Evolutionary conservation across 64 coral and sea anemone species (phyloP), one percentile per base, ranked within the genome.

Genomic region (Exaiptasia diaphana): DNA sequence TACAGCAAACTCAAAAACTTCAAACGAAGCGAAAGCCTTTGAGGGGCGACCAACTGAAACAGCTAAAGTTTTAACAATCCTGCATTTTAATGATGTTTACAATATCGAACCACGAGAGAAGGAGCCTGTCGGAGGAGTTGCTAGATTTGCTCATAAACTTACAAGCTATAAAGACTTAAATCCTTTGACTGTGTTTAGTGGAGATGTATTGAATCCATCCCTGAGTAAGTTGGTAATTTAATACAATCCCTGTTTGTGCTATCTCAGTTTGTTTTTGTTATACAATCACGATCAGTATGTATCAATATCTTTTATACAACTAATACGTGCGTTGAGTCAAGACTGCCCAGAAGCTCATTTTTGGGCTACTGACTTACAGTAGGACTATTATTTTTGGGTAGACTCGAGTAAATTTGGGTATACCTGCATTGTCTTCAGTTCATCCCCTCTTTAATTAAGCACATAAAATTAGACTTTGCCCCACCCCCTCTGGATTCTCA

Each of bases 11-110:
- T 30, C 27, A 10, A 1, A 20, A 27, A 5, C 4, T 31, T 2
- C 27, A 62, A 23, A 30, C 26, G 58, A 62, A 31, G 4, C 58
- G 4, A 13, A 31, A 31, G 58, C 9, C 1, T 62, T 62, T 24
- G 27, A 62, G 14, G 11, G 27, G 3, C 9, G 24, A 31, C 1
- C 1, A 0, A 62, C 27, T 30, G 15, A 30, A 12, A 1, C 58
- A 7, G 27, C 58, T 12, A 62, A 62, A 7, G 27, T 12, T 23
- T 62, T 93, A 55, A 93, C 79, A 3, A 97, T 97, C 75, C 37
- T 97, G 21, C 94, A 97, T 63, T 97, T 97, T 67, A 97, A 97
- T 46, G 94, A 97, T 89, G 94, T 97, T 73, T 97, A 97, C 74
- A 97, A 97, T 64, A 97, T 97, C 22, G 94, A 97, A 56, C 79